phyloP scores from a whole-genome alignment of 2,888 invertebrate species.

The Laothoe populi region DNA sequence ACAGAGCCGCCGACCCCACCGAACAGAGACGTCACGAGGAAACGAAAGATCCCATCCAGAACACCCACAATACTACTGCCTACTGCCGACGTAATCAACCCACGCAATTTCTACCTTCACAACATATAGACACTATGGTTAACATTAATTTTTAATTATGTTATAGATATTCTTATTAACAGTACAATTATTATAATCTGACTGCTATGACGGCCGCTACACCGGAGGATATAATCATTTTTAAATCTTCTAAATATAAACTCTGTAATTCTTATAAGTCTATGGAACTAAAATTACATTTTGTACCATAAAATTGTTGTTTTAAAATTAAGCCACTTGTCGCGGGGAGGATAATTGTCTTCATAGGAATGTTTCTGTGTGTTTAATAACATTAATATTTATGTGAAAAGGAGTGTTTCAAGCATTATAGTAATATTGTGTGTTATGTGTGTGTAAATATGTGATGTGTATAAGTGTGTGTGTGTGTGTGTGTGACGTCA shows the following conservation, averaged over 20 bases:
- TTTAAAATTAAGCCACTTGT: slow-evolving; percentile 71
- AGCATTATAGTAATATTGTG: not conserved
- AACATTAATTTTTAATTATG: slow-evolving; percentile 49
- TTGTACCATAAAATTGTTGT: slow-evolving; percentile 78
- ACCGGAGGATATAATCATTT: slow-evolving; percentile 53
- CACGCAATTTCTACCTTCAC: slow-evolving; percentile 65
- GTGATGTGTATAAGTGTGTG: not conserved
- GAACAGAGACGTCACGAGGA: slow-evolving; percentile 45
- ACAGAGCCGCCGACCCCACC: slow-evolving; percentile 45
- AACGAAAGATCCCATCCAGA: slow-evolving; percentile 33
- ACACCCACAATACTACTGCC: slow-evolving; percentile 50
- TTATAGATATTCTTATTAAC: slow-evolving; percentile 58
- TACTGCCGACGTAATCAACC: slow-evolving; percentile 56
- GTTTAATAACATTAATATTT: not conserved
- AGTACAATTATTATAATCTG: slow-evolving; percentile 51
- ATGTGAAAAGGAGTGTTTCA: not conserved
- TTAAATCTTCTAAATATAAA: slow-evolving; percentile 72
- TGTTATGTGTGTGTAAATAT: not conserved
- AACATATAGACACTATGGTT: slow-evolving; percentile 62
- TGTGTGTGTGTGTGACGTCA: slow-evolving; percentile 23
- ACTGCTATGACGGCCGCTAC: slow-evolving; percentile 40
- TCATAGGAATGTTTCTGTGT: not conserved
- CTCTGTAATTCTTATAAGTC: slow-evolving; percentile 78
- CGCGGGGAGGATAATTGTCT: slow-evolving; percentile 48
- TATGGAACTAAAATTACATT: slow-evolving; percentile 81